Percentiles rank a stretch among this genome's conserved stretches.
Evolutionary conservation across 2,797 vertebrate genomes (phyloP).

Genomic region (Sebastes miniatus): DNA sequence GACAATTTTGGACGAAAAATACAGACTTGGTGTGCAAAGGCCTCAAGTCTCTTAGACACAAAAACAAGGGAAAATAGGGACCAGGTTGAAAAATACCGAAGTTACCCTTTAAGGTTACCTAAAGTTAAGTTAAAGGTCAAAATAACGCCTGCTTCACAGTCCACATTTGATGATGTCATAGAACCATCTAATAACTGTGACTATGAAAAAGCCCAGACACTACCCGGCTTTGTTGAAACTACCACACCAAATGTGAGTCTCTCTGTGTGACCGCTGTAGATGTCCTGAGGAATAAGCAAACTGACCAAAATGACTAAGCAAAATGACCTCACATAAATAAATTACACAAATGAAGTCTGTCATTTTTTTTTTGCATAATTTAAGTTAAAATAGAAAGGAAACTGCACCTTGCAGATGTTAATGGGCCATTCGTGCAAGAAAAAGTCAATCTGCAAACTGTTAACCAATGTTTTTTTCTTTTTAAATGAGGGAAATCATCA

Average conservation of each 20-base stretch:
- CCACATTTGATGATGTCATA: background rate
- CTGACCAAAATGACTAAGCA: background rate
- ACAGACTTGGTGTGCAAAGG: no score
- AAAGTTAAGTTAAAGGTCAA: background rate
- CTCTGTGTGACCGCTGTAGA: background rate
- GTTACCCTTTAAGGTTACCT: background rate
- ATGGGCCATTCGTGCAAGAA: background rate
- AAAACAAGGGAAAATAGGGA: no score
- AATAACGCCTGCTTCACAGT: background rate
- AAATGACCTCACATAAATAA: no score
- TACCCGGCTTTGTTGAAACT: no score
- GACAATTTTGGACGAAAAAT: no score
- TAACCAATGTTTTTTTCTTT: background rate
- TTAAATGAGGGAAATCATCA: background rate
- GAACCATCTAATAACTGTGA: no score
- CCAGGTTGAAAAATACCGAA: no score
- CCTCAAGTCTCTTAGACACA: no score
- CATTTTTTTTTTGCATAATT: background rate
- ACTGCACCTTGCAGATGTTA: background rate
- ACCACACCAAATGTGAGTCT: background rate
- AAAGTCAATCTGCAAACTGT: background rate
- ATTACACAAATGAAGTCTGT: no score
- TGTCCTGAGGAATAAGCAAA: background rate
- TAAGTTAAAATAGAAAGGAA: background rate
- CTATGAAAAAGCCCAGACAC: no score